Conservation (phyloP, 2,113 vertebrate species). For the Tiliqua scincoides region DNA sequence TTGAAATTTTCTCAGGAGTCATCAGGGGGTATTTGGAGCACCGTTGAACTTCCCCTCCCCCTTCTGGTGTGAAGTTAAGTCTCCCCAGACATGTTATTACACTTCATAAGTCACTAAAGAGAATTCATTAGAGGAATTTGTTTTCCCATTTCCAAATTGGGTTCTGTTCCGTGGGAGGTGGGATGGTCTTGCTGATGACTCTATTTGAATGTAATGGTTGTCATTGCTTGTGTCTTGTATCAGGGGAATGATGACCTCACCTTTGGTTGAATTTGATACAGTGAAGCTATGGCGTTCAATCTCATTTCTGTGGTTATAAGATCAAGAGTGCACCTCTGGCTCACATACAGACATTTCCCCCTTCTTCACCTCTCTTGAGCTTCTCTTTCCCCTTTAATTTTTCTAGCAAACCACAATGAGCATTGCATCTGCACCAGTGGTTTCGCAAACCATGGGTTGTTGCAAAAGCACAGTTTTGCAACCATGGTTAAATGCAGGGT, state of each 20-base stretch:
- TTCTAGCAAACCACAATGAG: neutral
- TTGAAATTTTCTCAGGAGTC: conserved; percentile 66
- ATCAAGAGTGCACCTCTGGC: neutral
- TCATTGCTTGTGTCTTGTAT: neutral
- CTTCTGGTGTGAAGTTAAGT: neutral
- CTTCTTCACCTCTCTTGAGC: neutral
- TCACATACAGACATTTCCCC: neutral
- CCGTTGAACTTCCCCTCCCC: conserved; percentile 25
- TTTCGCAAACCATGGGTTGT: neutral
- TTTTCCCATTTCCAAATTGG: conserved; percentile 43
- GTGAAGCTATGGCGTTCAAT: fast-evolving
- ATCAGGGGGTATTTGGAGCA: conserved; percentile 47
- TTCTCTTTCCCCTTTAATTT: neutral
- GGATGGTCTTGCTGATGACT: neutral
- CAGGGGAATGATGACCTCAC: neutral
- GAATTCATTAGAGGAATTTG: conserved; percentile 58
- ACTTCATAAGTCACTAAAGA: conserved; percentile 12
- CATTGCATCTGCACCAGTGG: neutral
- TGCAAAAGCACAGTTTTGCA: neutral
- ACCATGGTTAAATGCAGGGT: neutral
- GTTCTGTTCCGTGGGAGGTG: conserved; percentile 42
- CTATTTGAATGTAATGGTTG: neutral
- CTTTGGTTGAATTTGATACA: fast-evolving
- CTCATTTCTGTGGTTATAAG: neutral
- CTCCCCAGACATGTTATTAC: conserved; percentile 41